Conservation (phyloP, 2,113 vertebrate genomes). For the Pachypanchax playfairii region DNA sequence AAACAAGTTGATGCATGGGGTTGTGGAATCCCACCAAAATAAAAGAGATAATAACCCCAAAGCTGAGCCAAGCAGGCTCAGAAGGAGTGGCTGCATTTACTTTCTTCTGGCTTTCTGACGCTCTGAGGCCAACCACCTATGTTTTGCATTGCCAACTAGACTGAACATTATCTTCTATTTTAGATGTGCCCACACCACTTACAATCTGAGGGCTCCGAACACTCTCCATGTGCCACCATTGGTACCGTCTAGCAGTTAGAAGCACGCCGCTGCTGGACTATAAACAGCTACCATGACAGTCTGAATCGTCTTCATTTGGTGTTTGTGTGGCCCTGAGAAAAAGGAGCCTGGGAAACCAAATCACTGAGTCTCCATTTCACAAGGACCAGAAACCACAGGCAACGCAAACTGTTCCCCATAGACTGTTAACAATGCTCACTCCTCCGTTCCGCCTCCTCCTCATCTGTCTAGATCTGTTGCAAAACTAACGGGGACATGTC, state of each 20-base stretch:
- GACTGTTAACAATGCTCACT: conserved; percentile 77
- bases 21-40: conserved; percentile 45
- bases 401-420: conserved; percentile 74
- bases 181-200: conserved; percentile 53
- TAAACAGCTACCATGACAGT: conserved; percentile 53
- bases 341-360: conserved; percentile 72
- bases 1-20: conserved; percentile 48
- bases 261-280: conserved; percentile 35
- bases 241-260: conserved; percentile 54
- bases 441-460: conserved; percentile 60
- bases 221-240: conserved; percentile 48
- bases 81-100: conserved; percentile 42
- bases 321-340: conserved; percentile 63
- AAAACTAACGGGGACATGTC: conserved; percentile 70
- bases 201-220: conserved; percentile 55
- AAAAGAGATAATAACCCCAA: conserved; percentile 61
- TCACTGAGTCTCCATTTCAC: conserved; percentile 74
- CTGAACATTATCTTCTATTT: conserved; percentile 71
- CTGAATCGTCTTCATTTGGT: conserved; percentile 66
- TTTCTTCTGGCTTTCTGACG: conserved; percentile 34
- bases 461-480: conserved; percentile 68
- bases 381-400: conserved; percentile 72
- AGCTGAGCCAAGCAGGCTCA: conserved; percentile 45
- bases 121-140: conserved; percentile 50
- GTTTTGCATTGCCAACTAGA: conserved; percentile 53